Conservation (phyloP, 2,888 invertebrate genomes). For the Xylophagus ater region DNA sequence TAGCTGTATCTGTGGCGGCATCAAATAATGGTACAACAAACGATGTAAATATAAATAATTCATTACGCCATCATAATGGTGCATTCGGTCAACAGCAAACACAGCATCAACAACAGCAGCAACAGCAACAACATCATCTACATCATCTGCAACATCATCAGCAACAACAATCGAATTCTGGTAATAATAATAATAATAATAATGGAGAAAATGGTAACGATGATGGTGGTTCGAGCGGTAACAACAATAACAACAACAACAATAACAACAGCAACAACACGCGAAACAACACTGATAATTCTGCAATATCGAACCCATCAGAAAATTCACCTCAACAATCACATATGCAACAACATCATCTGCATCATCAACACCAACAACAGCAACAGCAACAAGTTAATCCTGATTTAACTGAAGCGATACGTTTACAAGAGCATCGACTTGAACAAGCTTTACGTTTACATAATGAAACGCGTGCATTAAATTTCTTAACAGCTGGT, state of each 20-base stretch:
- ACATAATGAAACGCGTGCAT: slow-evolving; percentile 66
- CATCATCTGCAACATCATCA: slow-evolving; percentile 46
- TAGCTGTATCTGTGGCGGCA: slow-evolving; percentile 64
- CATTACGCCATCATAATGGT: slow-evolving; percentile 17
- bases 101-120: slow-evolving; percentile 22
- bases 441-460: slow-evolving; percentile 72
- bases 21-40: slow-evolving; percentile 21
- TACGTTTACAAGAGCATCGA: slow-evolving; percentile 64
- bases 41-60: slow-evolving; percentile 15
- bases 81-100: slow-evolving; percentile 10
- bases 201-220: not conserved
- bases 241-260: slow-evolving; percentile 61
- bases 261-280: slow-evolving; percentile 12
- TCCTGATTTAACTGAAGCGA: slow-evolving; percentile 59
- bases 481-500: slow-evolving; percentile 55
- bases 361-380: slow-evolving; percentile 15
- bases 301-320: slow-evolving; percentile 19
- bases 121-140: slow-evolving; percentile 58
- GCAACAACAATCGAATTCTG: slow-evolving; percentile 8
- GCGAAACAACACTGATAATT: slow-evolving; percentile 2
- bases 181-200: no score
- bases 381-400: slow-evolving; percentile 43
- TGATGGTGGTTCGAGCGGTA: slow-evolving; percentile 48
- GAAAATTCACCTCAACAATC: slow-evolving; percentile 19
- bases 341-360: slow-evolving; percentile 13